Base-by-base conservation (phyloP, 2,113 vertebrate genomes). In the Ptyas mucosa region DNA sequence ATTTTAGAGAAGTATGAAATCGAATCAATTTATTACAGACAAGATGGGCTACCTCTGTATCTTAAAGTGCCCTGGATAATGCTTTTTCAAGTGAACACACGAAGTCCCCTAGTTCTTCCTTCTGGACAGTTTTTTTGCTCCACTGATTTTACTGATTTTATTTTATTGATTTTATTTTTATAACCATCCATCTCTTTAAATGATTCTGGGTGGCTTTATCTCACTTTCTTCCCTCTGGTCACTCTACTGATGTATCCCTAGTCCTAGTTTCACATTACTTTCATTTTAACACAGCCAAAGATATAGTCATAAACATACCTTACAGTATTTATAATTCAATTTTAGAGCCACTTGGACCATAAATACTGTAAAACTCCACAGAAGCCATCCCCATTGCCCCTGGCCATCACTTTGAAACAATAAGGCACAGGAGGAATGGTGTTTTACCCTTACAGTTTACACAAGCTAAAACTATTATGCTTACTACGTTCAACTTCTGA, bases 231-330 rank as follows among this genome's bases (percentile, higher is more conserved):
- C 7, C 18, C 11, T 58, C 8, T 64, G 57, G 57, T 51, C 12
- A 64, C 20, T 58, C 3, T 43, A 57, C 5, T 89, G 34, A 20
- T 43, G 7, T 81, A 81, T 3, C 8, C 75, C 34, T 43, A 39
- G 6, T 81, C 75, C 75, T 39, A 81, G 75, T 81, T 81, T 43
- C 75, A 54, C 8, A 39, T 20, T 51, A 49, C 11, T 69, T 46
- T 53, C 23, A 34, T 91, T 91, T 91, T 14, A 10, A 69, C 52
- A 95, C 93, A 95, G 95, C 95, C 93, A 95, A 95, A 88, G 7
- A 39, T 39, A 81, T 39, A 81, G 34, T 43, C 18, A 81, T 43
- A 39, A 39, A 21, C 7, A 81, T 18, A 81, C 1, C 75, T 43
- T 81, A 39, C n/a, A 39, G 34, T 39, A 43, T 43, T 81, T 81